These are phyloP conservation scores for Hyla sarda DNA, from an alignment of 2,113 vertebrate species.

Conservation along the genomic window DNA sequence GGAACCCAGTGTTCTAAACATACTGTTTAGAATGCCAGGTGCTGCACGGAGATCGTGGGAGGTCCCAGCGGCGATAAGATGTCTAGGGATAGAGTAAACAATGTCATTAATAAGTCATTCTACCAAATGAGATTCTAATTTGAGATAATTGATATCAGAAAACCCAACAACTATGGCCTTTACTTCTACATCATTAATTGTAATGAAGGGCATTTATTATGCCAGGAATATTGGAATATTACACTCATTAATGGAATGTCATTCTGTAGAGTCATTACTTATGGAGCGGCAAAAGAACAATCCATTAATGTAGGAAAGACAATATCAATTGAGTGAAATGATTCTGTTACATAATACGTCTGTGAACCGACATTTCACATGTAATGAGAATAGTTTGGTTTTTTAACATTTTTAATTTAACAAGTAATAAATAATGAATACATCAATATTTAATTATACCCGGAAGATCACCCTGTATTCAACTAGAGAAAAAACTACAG, in stretches of 20 bases:
- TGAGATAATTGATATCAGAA: not conserved
- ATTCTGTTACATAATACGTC: not conserved
- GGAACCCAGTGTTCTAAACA: too few species aligned
- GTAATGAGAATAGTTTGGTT: not conserved
- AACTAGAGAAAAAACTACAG: too few species aligned
- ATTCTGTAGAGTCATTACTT: constrained; percentile 13
- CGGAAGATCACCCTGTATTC: too few species aligned
- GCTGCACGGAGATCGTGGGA: too few species aligned
- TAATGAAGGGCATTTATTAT: not conserved
- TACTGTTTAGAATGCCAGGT: too few species aligned
- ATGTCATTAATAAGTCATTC: not conserved
- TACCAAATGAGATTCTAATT: not conserved
- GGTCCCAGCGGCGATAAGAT: too few species aligned
- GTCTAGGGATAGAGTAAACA: too few species aligned
- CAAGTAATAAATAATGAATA: too few species aligned
- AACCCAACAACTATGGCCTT: not conserved
- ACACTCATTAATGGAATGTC: not conserved
- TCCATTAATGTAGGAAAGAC: not conserved
- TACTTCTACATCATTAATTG: not conserved
- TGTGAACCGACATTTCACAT: not conserved
- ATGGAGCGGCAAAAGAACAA: not conserved
- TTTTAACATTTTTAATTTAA: too few species aligned
- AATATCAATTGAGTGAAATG: not conserved
- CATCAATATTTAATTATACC: too few species aligned
- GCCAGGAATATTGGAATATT: not conserved